Conservation (phyloP, 1,140 invertebrate species). For the Lerema accius region DNA sequence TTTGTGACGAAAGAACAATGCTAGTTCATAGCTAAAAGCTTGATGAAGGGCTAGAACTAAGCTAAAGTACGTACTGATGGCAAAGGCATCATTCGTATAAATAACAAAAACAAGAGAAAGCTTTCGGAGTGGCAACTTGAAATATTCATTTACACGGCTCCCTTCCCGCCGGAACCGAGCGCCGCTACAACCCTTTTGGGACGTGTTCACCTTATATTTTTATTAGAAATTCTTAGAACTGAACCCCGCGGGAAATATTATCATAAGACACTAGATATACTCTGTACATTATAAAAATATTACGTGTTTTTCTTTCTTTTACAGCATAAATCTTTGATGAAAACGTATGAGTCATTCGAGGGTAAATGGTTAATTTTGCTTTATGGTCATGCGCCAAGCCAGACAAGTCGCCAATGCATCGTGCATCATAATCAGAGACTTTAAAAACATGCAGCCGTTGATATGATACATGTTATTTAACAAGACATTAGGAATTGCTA, state of each 20-base stretch:
- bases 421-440: too few relatives aligned
- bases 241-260: not conserved
- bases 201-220: not conserved
- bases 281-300: not conserved
- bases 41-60: not conserved
- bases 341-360: too few relatives aligned
- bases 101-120: conserved; percentile 17
- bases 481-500: too few relatives aligned
- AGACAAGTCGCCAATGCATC: too few relatives aligned
- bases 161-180: not conserved
- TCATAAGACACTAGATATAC: not conserved
- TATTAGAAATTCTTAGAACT: not conserved
- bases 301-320: too few relatives aligned
- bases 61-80: not conserved
- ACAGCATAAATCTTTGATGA: too few relatives aligned
- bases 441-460: too few relatives aligned
- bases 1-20: too few relatives aligned
- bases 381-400: too few relatives aligned
- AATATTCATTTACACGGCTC: conserved; percentile 20
- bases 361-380: too few relatives aligned
- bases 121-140: conserved; percentile 18
- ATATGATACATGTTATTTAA: too few relatives aligned
- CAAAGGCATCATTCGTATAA: not conserved
- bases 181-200: not conserved
- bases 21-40: too few relatives aligned